Evolutionary conservation across 92 coral and sea anemone species (phyloP).

Genomic region (Palythoa grandis): DNA sequence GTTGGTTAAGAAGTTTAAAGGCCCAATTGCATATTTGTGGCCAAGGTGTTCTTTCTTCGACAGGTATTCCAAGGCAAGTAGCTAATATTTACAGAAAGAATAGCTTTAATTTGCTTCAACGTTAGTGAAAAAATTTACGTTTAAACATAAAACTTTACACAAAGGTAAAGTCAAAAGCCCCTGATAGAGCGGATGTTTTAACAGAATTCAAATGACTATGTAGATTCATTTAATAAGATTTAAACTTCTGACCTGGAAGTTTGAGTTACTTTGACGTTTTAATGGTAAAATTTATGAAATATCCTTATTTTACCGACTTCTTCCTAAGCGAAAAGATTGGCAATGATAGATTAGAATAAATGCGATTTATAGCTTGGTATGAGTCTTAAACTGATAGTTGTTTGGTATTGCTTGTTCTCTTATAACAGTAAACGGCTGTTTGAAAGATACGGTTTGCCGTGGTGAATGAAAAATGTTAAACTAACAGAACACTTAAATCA

Average conservation of each 20-base stretch:
- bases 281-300: too few relatives aligned
- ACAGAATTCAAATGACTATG: too few relatives aligned
- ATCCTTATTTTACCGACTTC: background rate
- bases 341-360: background rate
- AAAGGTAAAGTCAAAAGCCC: background rate
- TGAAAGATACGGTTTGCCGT: background rate
- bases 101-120: background rate
- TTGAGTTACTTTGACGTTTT: too few relatives aligned
- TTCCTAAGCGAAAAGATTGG: background rate
- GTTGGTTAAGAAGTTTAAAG: background rate
- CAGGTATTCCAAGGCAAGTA: background rate
- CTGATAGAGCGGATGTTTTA: too few relatives aligned
- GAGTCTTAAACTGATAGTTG: background rate
- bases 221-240: too few relatives aligned
- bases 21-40: background rate
- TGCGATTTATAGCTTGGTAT: background rate
- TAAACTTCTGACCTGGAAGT: too few relatives aligned
- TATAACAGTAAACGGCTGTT: background rate
- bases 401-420: background rate
- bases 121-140: background rate
- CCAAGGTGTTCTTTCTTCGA: background rate
- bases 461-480: background rate
- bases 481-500: background rate
- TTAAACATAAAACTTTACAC: background rate
- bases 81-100: background rate